Base-by-base conservation (phyloP, 1,140 invertebrate species). In the Magallana gigas region DNA sequence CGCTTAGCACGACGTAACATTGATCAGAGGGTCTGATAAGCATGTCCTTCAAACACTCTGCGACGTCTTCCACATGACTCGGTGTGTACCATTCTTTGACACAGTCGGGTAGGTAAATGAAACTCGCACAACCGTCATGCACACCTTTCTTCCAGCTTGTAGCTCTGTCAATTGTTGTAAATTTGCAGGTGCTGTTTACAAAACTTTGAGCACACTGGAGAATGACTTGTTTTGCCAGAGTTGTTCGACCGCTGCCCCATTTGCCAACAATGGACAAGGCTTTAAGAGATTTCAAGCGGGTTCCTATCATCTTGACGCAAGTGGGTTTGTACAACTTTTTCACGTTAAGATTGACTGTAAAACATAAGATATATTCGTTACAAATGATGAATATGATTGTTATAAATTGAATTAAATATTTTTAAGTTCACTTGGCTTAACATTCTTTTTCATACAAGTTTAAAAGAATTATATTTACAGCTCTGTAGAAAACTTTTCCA, bases 41-140 rank as follows among this genome's bases (percentile, higher is more conserved):
- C 68, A 76, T 11, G 36, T 76, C 68, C 23, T 18, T 76, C 68
- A 76, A 23, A 29, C 68, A 18, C 36, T 76, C 36, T 3, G 68
- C 68, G 29, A 76, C 2, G 9, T 76, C 68, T 36, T 76, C 68
- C 23, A 76, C 68, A 3, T 76, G 68, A 36, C 68, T 29, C 4
- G 68, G 68, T 76, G 68, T 12, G 23, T 76, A 76, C 68, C 68
- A 76, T 12, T 76, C 68, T 12, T 76, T 76, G 23, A 76, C 14
- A 76, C 68, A 76, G 11, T 76, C 68, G 0, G 23, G 68, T 18
- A 76, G 68, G 68, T 36, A 36, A 29, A 76, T 23, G 14, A 76
- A 76, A 36, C 68, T 29, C 8, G 12, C 36, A 76, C 68, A 76
- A 5, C 36, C 36, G 7, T 76, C 68, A 23, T 36, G 23, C 9